Evolutionary conservation across 1,140 invertebrate genomes (phyloP), one percentile per base, ranked within the genome.

Genomic region (Drosophila arawakana): DNA sequence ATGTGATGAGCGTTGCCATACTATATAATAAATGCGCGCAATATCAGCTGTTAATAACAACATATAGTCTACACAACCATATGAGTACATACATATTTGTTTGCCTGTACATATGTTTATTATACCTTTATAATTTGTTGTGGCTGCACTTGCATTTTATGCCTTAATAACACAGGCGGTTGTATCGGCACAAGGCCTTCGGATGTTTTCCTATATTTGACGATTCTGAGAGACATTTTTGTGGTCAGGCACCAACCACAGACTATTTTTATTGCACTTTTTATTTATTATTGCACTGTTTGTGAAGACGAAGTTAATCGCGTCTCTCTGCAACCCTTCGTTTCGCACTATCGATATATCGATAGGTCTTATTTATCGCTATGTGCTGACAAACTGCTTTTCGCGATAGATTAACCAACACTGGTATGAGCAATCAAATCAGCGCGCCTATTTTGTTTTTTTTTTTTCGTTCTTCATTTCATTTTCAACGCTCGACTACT

Each of bases 191-290:
- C 67, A n/a, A 73, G 25, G 7, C 59, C 66, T 1, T 70, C 62
- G 2, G 60, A 18, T 9, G 82, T 61, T 57, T 83, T 90, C 1
- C 73, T 63, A 66, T 79, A 91, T 69, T 90, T 91, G 0, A 89
- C 74, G 7, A 91, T 80, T n/a, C 89, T 90, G 3, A 91, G 65
- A 9, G 90, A 81, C 90, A 91, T 91, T 73, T 71, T 63, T 0
- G 7, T 7, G 2, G 0, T 46, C 7, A 8, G 7, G 2, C n/a
- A 9, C 1, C 37, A 2, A 18, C 1, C n/a, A 15, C 8, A 60
- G 2, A 46, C 7, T 9, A 2, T 46, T 13, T 41, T 37, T 63
- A 46, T 57, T 61, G 44, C 47, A 57, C 37, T 74, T 61, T 54
- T 57, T 8, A 50, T 4, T 39, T 13, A 47, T 8, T 21, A 47